These are phyloP conservation scores for Holacanthus passer DNA, from an alignment of 2,113 vertebrate species.

Conservation along the genomic window DNA sequence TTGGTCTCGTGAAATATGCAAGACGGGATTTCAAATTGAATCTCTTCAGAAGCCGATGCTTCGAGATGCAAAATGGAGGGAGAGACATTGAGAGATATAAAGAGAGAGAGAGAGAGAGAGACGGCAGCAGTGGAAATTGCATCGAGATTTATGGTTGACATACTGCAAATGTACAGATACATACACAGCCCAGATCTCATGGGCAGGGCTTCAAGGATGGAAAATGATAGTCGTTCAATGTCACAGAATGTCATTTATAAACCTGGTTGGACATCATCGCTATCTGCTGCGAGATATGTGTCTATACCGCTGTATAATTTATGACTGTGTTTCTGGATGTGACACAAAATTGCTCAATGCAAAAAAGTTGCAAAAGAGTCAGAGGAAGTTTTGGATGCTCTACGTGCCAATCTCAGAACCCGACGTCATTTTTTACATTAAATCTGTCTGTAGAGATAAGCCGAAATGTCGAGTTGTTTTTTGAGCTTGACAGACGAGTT, in stretches of 20 bases:
- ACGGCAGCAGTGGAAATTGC: conserved; percentile 24
- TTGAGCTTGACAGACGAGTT: too few species aligned
- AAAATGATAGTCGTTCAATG: conserved; percentile 31
- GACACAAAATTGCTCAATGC: too few species aligned
- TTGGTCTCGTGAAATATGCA: conserved; percentile 73
- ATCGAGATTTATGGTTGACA: conserved; percentile 51
- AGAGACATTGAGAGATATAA: conserved; percentile 14
- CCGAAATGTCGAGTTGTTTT: too few species aligned
- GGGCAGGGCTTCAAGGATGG: conserved; percentile 31
- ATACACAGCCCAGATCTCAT: background rate
- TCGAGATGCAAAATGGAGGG: conserved; percentile 59
- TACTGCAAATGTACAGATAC: conserved; percentile 21
- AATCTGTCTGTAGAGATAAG: too few species aligned
- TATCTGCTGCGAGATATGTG: background rate
- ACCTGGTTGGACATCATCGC: background rate
- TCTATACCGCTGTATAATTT: background rate
- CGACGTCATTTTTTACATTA: too few species aligned
- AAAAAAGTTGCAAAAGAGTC: too few species aligned
- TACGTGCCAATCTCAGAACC: too few species aligned
- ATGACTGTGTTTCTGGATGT: too few species aligned
- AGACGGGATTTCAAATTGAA: conserved; percentile 62
- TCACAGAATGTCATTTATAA: conserved; percentile 19
- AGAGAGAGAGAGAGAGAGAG: conserved; percentile 13
- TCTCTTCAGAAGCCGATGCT: conserved; percentile 63
- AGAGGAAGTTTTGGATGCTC: too few species aligned